A percentile compares a stretch with the other conserved stretches of the same genome.
Conservation (phyloP, 53 echinoderm and acorn worm genomes). For the Mesocentrotus franciscanus region DNA sequence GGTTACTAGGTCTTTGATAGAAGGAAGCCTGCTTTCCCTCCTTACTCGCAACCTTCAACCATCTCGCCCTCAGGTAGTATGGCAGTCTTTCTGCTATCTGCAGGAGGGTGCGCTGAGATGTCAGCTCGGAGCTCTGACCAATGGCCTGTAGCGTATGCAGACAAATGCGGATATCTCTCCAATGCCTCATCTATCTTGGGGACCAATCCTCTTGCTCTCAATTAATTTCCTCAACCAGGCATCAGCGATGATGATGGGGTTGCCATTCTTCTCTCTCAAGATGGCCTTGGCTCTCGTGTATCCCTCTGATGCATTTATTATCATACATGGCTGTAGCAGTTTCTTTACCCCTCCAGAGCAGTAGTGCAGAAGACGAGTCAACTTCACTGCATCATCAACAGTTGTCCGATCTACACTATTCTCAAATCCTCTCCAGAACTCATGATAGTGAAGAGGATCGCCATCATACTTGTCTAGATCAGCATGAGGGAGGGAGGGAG, state of each 20-base stretch:
- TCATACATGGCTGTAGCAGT: not conserved
- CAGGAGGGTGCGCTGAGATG: not conserved
- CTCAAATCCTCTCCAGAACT: constrained; percentile 20
- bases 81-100: not conserved
- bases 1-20: not conserved
- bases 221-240: constrained; percentile 67
- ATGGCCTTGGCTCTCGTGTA: constrained; percentile 21
- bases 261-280: constrained; percentile 59
- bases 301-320: constrained; percentile 40
- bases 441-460: not conserved
- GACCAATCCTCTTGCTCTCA: constrained; percentile 37
- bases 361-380: constrained; percentile 2
- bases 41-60: not conserved
- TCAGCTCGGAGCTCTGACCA: not conserved
- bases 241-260: constrained; percentile 6
- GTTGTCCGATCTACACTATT: not conserved
- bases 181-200: constrained; percentile 2
- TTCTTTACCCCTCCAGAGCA: not conserved
- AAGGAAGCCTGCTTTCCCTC: not conserved
- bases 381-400: not conserved
- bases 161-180: constrained; percentile 40
- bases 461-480: constrained; percentile 32
- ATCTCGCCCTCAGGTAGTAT: not conserved
- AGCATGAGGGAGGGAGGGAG: constrained; percentile 53
- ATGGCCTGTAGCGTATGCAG: constrained; percentile 9